Evolutionary conservation across 2,113 vertebrate genomes (phyloP).

Genomic region (Marmota monax): DNA sequence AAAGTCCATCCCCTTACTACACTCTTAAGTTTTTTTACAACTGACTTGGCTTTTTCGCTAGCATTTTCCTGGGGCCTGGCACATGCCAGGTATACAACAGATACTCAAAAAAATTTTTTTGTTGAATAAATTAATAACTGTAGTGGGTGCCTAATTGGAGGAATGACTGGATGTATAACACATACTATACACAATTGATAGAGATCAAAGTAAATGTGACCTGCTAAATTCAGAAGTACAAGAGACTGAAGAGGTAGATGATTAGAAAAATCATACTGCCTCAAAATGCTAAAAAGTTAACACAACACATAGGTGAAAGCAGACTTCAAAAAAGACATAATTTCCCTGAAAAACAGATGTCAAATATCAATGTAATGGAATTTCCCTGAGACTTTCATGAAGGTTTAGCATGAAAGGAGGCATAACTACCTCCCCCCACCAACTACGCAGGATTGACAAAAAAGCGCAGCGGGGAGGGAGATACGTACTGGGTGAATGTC

Average conservation of each 20-base stretch:
- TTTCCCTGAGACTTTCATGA: constrained; percentile 69
- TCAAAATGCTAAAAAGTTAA: constrained; percentile 56
- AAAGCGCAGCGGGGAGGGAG: constrained; percentile 81
- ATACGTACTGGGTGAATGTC: constrained; percentile 84
- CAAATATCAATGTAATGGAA: constrained; percentile 62
- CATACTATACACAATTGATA: not conserved
- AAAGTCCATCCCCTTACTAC: not conserved
- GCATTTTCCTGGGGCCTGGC: not conserved
- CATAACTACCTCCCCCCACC: constrained; percentile 77
- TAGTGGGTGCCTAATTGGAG: not conserved
- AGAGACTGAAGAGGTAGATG: not conserved
- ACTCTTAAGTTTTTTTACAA: not conserved
- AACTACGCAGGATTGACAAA: constrained; percentile 77
- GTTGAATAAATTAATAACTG: constrained; percentile 43
- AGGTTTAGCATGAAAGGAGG: constrained; percentile 76
- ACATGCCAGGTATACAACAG: not conserved
- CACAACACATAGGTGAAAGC: constrained; percentile 30
- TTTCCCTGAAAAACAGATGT: constrained; percentile 62
- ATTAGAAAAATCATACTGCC: constrained; percentile 48
- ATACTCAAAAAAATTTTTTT: not conserved
- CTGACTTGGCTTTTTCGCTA: constrained; percentile 18
- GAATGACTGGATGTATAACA: not conserved
- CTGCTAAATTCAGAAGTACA: constrained; percentile 53
- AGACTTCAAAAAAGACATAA: constrained; percentile 66
- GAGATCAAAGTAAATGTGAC: constrained; percentile 23